Evolutionary conservation across 2,113 vertebrate species (phyloP).

Genomic region (Gadus chalcogrammus): DNA sequence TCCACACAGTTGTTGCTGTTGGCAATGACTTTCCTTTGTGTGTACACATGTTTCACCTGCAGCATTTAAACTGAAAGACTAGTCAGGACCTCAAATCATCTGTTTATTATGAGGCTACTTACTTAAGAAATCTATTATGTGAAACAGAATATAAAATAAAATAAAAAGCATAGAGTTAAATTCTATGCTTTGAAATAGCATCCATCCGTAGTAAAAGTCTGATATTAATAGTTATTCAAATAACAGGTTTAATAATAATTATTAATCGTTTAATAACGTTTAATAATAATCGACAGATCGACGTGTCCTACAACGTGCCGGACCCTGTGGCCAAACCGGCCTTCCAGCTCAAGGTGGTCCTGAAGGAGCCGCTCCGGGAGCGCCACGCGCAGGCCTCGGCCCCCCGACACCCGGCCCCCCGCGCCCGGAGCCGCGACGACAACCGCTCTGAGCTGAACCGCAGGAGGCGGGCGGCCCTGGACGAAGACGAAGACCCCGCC

Average conservation of each 20-base stretch:
- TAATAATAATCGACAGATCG: slow-evolving; percentile 69
- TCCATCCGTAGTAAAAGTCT: too few relatives aligned
- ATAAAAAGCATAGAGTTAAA: too few relatives aligned
- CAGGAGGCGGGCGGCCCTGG: slow-evolving; percentile 66
- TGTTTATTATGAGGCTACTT: too few relatives aligned
- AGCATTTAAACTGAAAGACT: too few relatives aligned
- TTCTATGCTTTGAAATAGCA: too few relatives aligned
- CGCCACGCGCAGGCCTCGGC: slow-evolving; percentile 44
- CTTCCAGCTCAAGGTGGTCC: slow-evolving; percentile 85
- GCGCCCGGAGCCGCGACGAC: slow-evolving; percentile 59
- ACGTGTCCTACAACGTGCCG: slow-evolving; percentile 88
- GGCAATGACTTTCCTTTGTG: neutral
- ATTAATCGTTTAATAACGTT: too few relatives aligned
- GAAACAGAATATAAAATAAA: too few relatives aligned
- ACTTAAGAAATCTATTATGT: too few relatives aligned
- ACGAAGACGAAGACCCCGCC: slow-evolving; percentile 83
- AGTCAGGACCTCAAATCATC: too few relatives aligned
- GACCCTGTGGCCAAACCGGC: slow-evolving; percentile 87
- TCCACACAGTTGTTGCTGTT: neutral
- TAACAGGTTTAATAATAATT: too few relatives aligned
- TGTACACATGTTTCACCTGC: neutral
- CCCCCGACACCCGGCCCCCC: slow-evolving; percentile 35
- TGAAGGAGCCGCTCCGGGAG: slow-evolving; percentile 80
- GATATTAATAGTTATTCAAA: too few relatives aligned
- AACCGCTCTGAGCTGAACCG: slow-evolving; percentile 67